Percentiles rank a stretch among this genome's conserved stretches.
Conservation (phyloP, 2,797 vertebrate genomes). For the Pipistrellus pipistrellus region DNA sequence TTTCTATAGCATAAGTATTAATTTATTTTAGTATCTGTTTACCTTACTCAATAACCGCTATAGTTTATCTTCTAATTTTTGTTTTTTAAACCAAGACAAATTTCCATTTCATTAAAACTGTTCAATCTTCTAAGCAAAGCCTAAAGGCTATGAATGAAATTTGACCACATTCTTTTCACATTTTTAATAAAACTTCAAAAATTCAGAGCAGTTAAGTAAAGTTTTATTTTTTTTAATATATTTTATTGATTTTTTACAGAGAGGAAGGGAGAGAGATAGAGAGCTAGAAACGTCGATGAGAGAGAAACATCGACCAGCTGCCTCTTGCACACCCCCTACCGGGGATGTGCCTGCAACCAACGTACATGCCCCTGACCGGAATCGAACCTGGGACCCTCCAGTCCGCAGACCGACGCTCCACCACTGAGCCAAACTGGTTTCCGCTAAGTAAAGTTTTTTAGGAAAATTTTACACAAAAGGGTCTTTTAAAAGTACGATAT, state of each 20-base stretch:
- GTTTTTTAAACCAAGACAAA: neutral
- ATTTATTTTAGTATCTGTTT: neutral
- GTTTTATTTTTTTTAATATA: too few species aligned
- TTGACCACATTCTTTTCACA: neutral
- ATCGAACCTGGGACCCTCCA: too few species aligned
- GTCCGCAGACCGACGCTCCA: too few species aligned
- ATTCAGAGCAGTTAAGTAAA: neutral
- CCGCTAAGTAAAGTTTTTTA: neutral
- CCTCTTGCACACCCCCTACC: too few species aligned
- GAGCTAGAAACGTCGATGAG: too few species aligned
- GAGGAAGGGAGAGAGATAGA: too few species aligned
- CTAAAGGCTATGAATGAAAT: neutral
- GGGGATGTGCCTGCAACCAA: too few species aligned
- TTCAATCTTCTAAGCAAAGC: neutral
- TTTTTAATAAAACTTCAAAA: neutral
- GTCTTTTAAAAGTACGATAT: neutral
- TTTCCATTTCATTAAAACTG: slow-evolving; percentile 14
- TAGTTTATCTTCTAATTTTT: neutral
- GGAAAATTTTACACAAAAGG: neutral
- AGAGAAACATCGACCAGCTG: too few species aligned
- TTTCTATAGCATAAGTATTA: neutral
- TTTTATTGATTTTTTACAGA: too few species aligned
- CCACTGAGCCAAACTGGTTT: too few species aligned
- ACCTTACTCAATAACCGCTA: neutral
- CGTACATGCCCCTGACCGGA: too few species aligned